A percentile compares a stretch with the other conserved stretches of the same genome.
Conservation (phyloP, 2,888 invertebrate genomes). For the Oegoconia quadripuncta region DNA sequence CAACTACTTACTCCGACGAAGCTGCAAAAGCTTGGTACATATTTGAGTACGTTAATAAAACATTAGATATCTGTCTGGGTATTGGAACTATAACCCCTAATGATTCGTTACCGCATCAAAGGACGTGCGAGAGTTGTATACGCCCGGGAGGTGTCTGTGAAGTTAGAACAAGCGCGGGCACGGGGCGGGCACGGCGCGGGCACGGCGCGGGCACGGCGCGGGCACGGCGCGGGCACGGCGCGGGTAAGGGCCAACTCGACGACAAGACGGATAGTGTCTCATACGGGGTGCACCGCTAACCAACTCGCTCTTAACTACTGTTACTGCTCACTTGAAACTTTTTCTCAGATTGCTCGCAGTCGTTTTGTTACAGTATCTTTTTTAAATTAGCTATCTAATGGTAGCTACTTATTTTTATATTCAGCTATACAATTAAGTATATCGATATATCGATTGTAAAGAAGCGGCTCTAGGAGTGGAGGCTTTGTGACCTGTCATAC, state of each 20-base stretch:
- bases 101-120: slow-evolving; percentile 42
- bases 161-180: slow-evolving; percentile 39
- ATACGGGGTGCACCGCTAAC: slow-evolving; percentile 29
- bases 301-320: slow-evolving; percentile 18
- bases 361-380: background rate
- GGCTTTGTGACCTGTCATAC: too few species aligned
- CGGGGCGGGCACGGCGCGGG: too few species aligned
- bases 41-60: slow-evolving; percentile 32
- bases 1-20: background rate
- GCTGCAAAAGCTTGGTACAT: slow-evolving; percentile 18
- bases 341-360: slow-evolving; percentile 13
- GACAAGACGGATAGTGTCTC: slow-evolving; percentile 41
- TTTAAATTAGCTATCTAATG: background rate
- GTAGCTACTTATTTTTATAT: too few species aligned
- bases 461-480: too few species aligned
- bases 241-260: slow-evolving; percentile 33
- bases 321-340: slow-evolving; percentile 18
- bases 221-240: too few species aligned
- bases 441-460: too few species aligned
- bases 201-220: slow-evolving; percentile 35
- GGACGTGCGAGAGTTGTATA: slow-evolving; percentile 24
- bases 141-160: slow-evolving; percentile 47
- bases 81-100: slow-evolving; percentile 32
- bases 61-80: slow-evolving; percentile 26
- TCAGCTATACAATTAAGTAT: too few species aligned